These are phyloP conservation scores for Pandemis corylana DNA, from an alignment of 2,888 invertebrate genomes.

Conservation along the genomic window DNA sequence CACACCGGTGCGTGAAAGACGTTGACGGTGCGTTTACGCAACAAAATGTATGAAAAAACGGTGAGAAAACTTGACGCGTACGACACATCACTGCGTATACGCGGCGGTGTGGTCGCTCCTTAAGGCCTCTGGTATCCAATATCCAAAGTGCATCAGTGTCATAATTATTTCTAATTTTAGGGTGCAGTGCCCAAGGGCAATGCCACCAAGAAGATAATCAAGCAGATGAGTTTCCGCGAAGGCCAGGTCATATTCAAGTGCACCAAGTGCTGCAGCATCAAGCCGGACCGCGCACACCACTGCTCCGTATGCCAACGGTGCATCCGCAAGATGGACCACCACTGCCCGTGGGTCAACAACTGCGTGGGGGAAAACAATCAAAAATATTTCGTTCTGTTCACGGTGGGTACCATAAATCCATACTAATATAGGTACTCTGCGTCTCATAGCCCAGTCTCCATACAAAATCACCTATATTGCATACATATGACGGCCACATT, in stretches of 20 bases:
- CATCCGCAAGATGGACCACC: constrained; percentile 87
- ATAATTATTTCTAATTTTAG: constrained; percentile 68
- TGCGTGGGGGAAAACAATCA: constrained; percentile 99
- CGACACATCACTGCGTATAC: no score
- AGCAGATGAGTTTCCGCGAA: constrained; percentile 95
- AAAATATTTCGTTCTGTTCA: constrained; percentile 99
- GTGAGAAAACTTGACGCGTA: no score
- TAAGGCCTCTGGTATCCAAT: no score
- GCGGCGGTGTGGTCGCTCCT: no score
- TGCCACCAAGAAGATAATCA: constrained; percentile 97
- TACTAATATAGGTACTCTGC: no score
- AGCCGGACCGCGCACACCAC: constrained; percentile 98
- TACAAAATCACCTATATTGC: no score
- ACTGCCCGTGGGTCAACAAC: constrained; percentile 98
- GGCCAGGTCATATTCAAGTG: constrained; percentile 98
- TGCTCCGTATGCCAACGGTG: constrained; percentile 97
- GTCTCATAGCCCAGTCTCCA: no score
- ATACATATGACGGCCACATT: no score
- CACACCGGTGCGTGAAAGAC: no score
- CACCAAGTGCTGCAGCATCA: constrained; percentile 98
- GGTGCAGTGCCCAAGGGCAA: constrained; percentile 98
- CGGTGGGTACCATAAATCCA: constrained; percentile 86
- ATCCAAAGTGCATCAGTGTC: not conserved
- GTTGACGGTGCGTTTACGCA: no score
- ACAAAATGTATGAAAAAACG: no score